Evolutionary conservation across 1,140 invertebrate species (phyloP).

Genomic region (Phocides pigmalion): DNA sequence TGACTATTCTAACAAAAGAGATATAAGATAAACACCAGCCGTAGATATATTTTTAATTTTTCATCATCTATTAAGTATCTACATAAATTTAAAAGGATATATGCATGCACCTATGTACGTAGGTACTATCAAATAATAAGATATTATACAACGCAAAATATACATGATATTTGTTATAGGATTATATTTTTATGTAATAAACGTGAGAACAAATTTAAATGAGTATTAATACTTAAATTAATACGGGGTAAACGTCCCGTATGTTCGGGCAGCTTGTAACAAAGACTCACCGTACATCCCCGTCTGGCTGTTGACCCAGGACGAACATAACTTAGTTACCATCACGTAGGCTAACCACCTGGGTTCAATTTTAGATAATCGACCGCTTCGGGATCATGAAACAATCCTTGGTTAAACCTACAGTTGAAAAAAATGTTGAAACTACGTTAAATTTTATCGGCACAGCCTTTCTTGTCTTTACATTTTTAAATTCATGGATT

Average conservation of each 20-base stretch:
- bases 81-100: no score
- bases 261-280: slow-evolving; percentile 48
- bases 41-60: no score
- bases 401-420: neutral
- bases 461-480: no score
- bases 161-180: neutral
- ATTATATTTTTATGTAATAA: neutral
- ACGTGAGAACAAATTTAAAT: slow-evolving; percentile 4
- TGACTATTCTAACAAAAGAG: no score
- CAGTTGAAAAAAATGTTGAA: no score
- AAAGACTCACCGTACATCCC: slow-evolving; percentile 57
- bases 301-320: slow-evolving; percentile 70
- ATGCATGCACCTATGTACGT: no score
- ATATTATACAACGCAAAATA: no score
- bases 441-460: no score
- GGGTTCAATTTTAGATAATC: slow-evolving; percentile 24
- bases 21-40: no score
- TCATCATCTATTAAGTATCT: no score
- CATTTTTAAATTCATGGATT: no score
- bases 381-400: neutral
- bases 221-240: slow-evolving; percentile 5
- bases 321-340: slow-evolving; percentile 10
- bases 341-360: slow-evolving; percentile 3
- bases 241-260: slow-evolving; percentile 65
- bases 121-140: no score